Evolutionary conservation across 2,113 vertebrate species (phyloP), one percentile per base, ranked within the genome.

Genomic region (Periophthalmus modestus): DNA sequence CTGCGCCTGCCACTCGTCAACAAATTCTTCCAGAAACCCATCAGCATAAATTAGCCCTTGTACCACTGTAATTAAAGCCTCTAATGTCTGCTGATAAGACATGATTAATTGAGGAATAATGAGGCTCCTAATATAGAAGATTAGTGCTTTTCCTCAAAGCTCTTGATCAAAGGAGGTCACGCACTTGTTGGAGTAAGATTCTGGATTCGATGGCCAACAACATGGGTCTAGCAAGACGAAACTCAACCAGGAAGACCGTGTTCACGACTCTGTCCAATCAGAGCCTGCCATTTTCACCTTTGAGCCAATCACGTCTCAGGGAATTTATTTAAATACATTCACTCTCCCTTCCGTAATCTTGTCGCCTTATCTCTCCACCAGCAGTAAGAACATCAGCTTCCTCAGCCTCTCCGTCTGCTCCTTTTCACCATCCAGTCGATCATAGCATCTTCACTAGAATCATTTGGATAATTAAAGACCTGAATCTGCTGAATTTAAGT

Each of bases 61-160:
- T 83, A 80, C 78, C 83, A 68, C 46, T 78, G 82, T 91, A 92
- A 92, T 93, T 91, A 88, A 90, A 89, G 89, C 84, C 77, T 85
- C 81, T 89, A 83, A 89, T 80, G 82, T 79, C 82, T 88, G 83
- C 75, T 82, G 86, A 87, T 89, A 89, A 85, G 85, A 90, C 78
- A 66, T 85, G 83, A 88, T 86, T 89, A 87, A 91, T 84, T 81
- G 77, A 83, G 67, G 76, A 68, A 73, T 89, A 81, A 89, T 90
- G 81, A 90, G 75, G 48, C 65, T 61, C 77, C 79, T 91, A 86
- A 91, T 82, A 80, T 28, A 13, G 72, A 48, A 81, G 80, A 85
- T 88, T 81, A 91, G 83, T 83, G 79, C 74, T 63, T 75, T 76
- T 58, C 73, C 50, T 77, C 28, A 69, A 75, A 70, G 85, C 78